phyloP scores from a whole-genome alignment of 2,888 invertebrate genomes.

The Esperia sulphurella region DNA sequence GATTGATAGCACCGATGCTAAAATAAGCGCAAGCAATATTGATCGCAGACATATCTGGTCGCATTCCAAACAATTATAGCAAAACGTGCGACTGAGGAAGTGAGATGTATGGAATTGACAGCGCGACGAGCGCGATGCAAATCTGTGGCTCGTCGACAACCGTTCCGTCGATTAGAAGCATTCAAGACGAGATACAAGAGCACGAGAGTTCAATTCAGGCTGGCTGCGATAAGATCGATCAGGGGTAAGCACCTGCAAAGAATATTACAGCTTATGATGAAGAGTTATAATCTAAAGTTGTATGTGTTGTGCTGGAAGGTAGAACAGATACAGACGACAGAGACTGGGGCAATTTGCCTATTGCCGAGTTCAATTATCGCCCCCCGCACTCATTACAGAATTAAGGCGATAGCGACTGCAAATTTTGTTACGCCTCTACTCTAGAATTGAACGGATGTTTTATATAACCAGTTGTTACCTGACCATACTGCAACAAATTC shows the following conservation, averaged over 20 bases:
- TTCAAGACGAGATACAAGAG: conserved; percentile 41
- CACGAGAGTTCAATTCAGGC: conserved; percentile 53
- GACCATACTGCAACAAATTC: conserved; percentile 19
- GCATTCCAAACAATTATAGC: conserved; percentile 50
- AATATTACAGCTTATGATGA: conserved; percentile 32
- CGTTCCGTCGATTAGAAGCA: conserved; percentile 28
- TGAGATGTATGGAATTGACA: conserved; percentile 56
- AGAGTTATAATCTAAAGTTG: conserved; percentile 35
- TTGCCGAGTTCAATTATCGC: conserved; percentile 76
- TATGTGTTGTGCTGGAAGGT: conserved; percentile 17
- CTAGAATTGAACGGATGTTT: conserved; percentile 48
- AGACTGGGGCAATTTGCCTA: conserved; percentile 73
- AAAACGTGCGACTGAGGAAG: conserved; percentile 49
- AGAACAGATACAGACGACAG: conserved; percentile 46
- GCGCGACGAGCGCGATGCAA: conserved; percentile 60
- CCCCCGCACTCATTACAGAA: conserved; percentile 77
- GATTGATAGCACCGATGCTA: conserved; percentile 9
- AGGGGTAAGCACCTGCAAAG: conserved; percentile 25
- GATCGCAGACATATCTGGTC: conserved; percentile 33
- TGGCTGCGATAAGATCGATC: conserved; percentile 38
- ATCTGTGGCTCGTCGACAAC: conserved; percentile 55
- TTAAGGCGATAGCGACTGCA: conserved; percentile 70
- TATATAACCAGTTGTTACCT: conserved; percentile 48
- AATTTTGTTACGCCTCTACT: conserved; percentile 69
- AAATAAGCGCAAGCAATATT: conserved; percentile 27